Conservation (phyloP, 1,140 invertebrate genomes). For the Platyura marginata region DNA sequence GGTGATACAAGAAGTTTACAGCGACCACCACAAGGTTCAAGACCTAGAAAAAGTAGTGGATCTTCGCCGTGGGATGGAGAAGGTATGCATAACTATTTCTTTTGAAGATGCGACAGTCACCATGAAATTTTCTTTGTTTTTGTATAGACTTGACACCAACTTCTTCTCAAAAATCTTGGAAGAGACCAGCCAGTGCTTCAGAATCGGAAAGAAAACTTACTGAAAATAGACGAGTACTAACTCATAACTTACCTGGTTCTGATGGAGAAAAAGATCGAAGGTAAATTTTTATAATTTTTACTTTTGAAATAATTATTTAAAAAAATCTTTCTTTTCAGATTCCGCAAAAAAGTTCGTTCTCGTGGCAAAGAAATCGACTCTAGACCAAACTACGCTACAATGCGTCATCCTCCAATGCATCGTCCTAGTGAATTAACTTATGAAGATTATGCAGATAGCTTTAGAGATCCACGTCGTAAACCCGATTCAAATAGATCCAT, state of each 20-base stretch:
- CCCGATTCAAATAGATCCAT: neutral
- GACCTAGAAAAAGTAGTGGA: slow-evolving; percentile 23
- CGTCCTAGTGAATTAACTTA: neutral
- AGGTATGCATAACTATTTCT: too few relatives aligned
- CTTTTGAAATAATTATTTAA: slow-evolving; percentile 1
- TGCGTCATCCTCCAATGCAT: slow-evolving; percentile 1
- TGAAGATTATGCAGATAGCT: neutral
- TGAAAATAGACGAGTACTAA: slow-evolving; percentile 22
- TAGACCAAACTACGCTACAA: slow-evolving; percentile 3
- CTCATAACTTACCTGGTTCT: slow-evolving; percentile 21
- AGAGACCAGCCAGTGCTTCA: slow-evolving; percentile 40
- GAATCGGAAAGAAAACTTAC: slow-evolving; percentile 29
- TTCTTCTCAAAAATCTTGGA: slow-evolving; percentile 36
- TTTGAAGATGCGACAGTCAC: too few relatives aligned
- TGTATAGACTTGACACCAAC: slow-evolving; percentile 11
- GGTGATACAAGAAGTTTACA: slow-evolving; percentile 14
- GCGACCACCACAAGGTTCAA: slow-evolving; percentile 14
- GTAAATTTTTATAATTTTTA: slow-evolving; percentile 7
- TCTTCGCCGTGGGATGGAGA: slow-evolving; percentile 36
- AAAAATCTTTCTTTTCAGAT: slow-evolving; percentile 6
- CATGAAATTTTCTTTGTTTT: neutral
- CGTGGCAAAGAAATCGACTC: slow-evolving; percentile 11
- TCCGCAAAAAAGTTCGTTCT: slow-evolving; percentile 16
- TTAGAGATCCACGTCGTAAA: neutral
- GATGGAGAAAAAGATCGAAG: slow-evolving; percentile 23